Base-by-base conservation (phyloP, 2,888 invertebrate genomes). In the Sipha maydis region DNA sequence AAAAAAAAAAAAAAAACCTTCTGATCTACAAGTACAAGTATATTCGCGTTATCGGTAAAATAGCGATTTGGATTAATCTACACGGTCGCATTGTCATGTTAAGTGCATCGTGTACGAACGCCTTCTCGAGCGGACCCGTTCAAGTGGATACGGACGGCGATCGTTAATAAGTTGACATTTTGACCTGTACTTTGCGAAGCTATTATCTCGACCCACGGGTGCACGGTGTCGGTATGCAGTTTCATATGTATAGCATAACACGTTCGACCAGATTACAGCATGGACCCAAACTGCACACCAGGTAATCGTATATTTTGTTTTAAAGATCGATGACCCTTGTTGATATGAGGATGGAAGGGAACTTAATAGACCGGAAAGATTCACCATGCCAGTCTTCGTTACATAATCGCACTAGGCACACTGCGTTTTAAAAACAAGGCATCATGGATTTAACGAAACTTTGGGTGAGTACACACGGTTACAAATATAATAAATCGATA, bases 331-430 rank as follows among this genome's bases (percentile, higher is more conserved):
- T 82, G 88, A 88, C 79, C 88, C 76, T 56, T 48, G 75, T 14
- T 34, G 41, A 25, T 67, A n/a, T 0, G 75, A 88, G 25, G 75
- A 88, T 82, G 88, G 88, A 34, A 88, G 88, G 88, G 88, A 80
- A 67, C 75, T 75, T 61, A 41, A 82, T 88, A 76, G 67, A 48
- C 75, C 41, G 75, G 75, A 82, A 82, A 34, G 73, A 75, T 56
- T 61, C 67, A 75, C 76, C 77, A 77, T 31, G 67, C 69, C 88
- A 88, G 88, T 88, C 88, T 82, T 76, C 88, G 48, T 80, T 82
- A 48, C n/a, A 88, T 88, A 80, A 88, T 88, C 88, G 88, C 80
- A 76, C 82, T 56, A 88, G 61, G 75, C 61, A 76, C 88, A 71
- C 86, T 86, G 71, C 21, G 86, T 73, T 86, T 80, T 80, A 8